Evolutionary conservation across 37 sponge, comb jelly and placozoan genomes (phyloP).

Genomic region (Spongia lamella): DNA sequence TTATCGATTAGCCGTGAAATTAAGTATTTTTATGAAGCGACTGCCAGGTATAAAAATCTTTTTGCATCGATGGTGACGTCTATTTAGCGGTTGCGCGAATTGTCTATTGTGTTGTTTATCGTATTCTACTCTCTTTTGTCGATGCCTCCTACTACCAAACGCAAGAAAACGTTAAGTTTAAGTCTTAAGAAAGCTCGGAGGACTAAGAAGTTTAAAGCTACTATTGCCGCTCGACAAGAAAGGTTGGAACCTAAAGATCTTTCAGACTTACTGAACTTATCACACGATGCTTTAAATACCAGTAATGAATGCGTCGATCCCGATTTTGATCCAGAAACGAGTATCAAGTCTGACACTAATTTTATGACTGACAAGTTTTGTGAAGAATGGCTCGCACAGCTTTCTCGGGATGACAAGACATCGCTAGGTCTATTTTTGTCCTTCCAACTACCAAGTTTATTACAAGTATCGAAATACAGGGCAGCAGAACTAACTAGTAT

Average conservation of each 20-base stretch:
- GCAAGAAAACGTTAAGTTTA: slow-evolving; percentile 18
- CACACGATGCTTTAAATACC: slow-evolving; percentile 52
- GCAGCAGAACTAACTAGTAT: slow-evolving; percentile 59
- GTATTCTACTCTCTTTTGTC: too few species aligned
- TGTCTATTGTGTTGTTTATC: too few species aligned
- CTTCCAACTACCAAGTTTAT: slow-evolving; percentile 15
- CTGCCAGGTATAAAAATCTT: too few species aligned
- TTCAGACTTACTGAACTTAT: slow-evolving; percentile 26
- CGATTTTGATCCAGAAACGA: slow-evolving; percentile 27
- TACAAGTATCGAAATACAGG: slow-evolving; percentile 14
- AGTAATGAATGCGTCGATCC: slow-evolving; percentile 51
- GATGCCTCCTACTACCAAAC: slow-evolving; percentile 51
- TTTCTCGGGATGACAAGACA: slow-evolving; percentile 21
- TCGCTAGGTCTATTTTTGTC: slow-evolving; percentile 50
- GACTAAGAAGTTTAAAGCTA: too few species aligned
- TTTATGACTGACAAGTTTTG: slow-evolving; percentile 37
- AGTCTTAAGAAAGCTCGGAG: slow-evolving; percentile 35
- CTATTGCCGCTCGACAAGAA: too few species aligned
- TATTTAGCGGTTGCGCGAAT: too few species aligned
- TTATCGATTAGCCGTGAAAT: too few species aligned
- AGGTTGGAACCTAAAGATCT: too few species aligned
- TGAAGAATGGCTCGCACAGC: slow-evolving; percentile 40
- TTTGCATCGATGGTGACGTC: too few species aligned
- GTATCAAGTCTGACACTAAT: slow-evolving; percentile 20
- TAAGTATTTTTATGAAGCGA: too few species aligned